Evolutionary conservation across 1,140 invertebrate species (phyloP).

Genomic region (Mizuhopecten yessoensis): DNA sequence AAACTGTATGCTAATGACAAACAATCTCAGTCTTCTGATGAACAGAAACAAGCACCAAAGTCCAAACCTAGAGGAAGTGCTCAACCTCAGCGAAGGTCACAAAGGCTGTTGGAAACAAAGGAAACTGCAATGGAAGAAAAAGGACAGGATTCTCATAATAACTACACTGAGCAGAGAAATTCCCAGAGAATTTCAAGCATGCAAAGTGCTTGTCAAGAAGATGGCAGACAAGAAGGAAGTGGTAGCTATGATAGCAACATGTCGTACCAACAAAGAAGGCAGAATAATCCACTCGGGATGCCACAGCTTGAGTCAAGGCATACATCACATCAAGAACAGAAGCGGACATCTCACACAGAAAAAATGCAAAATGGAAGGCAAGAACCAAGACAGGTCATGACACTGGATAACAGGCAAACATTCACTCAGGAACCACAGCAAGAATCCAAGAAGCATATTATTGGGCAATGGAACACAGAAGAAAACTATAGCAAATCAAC

Average conservation of each 20-base stretch:
- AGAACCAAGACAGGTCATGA: neutral
- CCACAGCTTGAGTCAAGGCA: neutral
- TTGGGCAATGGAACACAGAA: neutral
- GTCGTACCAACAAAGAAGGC: neutral
- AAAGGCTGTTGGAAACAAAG: slow-evolving; percentile 44
- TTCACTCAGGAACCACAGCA: neutral
- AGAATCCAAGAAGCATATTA: neutral
- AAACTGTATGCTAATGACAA: neutral
- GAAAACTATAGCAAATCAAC: neutral
- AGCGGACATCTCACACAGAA: no score
- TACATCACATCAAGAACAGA: no score
- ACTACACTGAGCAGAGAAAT: neutral
- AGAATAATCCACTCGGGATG: neutral
- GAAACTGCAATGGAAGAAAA: neutral
- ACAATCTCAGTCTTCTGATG: neutral
- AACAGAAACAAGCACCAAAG: neutral
- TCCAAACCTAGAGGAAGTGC: neutral
- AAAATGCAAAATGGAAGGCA: neutral
- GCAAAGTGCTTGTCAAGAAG: neutral
- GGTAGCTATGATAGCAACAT: neutral
- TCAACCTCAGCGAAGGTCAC: slow-evolving; percentile 52
- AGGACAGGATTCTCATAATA: neutral
- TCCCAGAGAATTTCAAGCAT: neutral
- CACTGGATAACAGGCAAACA: neutral
- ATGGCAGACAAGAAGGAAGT: neutral